Evolutionary conservation across 2,113 vertebrate species (phyloP), one percentile per base, ranked within the genome.

Genomic region (Callipepla squamata): DNA sequence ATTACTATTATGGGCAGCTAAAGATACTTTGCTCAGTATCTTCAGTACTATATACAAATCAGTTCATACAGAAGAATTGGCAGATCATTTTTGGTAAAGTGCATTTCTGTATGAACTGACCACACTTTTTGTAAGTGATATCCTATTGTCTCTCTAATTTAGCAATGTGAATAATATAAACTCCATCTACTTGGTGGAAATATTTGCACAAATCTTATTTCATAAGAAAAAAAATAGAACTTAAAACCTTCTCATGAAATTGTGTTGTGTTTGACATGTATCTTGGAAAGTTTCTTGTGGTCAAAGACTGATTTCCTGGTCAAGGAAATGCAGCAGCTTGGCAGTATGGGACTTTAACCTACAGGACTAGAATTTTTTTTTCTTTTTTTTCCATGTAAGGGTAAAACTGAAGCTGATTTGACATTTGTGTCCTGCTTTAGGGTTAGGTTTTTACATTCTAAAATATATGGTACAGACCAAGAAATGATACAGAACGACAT

Each of bases 1-100:
- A 78, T 67, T 77, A 76, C 6, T 92, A 5, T 59, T 62, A 44
- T n/a, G 20, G 50, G n/a, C 14, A 80, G 10, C 32, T 76, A 55
- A 72, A n/a, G 62, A 66, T 55, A 45, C 77, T 82, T 67, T 36
- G 3, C 10, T 89, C 22, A 63, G 61, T 51, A 80, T 86, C 89
- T 69, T 58, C n/a, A 69, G 68, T 79, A 28, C 5, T 57, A 34
- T 13, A 6, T 80, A 40, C 61, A 85, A 74, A 65, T 44, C 21
- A 19, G 7, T 66, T 65, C 32, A 53, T 70, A 58, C 6, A 66
- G 23, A 78, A 82, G 79, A 87, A 34, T 32, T 32, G 62, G 25
- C n/a, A 51, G 2, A 2, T 53, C 1, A 4, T 25, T 80, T 23
- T 59, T 74, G 17, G 7, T 63, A 84, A 79, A 87, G 18, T 30